A percentile compares a stretch with the other conserved stretches of the same genome.
Conservation (phyloP, 92 coral and sea anemone genomes). For the Palythoa grandiflora region DNA sequence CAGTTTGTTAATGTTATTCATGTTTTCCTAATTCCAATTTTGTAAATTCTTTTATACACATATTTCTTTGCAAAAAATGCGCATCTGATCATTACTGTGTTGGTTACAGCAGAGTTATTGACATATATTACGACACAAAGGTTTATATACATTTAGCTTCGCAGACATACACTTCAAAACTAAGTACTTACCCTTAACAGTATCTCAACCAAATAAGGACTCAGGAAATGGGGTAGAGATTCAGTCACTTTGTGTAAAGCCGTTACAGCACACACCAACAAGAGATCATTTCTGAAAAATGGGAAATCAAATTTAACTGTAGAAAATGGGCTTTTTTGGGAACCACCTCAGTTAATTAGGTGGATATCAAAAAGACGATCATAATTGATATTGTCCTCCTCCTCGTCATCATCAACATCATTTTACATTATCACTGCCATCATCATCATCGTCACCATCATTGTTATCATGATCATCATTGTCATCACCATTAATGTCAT, state of each 20-base stretch:
- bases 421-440: neutral
- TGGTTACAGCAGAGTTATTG: neutral
- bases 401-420: too few relatives aligned
- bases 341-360: neutral
- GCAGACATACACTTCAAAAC: neutral
- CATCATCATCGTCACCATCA: neutral
- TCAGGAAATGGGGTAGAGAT: slow-evolving; percentile 87
- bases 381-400: neutral
- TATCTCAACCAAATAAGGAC: slow-evolving; percentile 84
- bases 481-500: neutral
- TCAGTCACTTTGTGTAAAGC: slow-evolving; percentile 78
- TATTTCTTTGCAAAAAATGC: too few relatives aligned
- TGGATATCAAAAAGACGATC: neutral
- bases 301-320: neutral
- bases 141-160: neutral
- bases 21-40: too few relatives aligned
- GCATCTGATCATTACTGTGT: neutral
- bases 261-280: slow-evolving; percentile 81
- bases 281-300: slow-evolving; percentile 64
- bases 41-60: too few relatives aligned
- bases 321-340: neutral
- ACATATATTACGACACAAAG: too few relatives aligned
- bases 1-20: too few relatives aligned
- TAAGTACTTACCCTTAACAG: slow-evolving; percentile 71
- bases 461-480: neutral